phyloP scores from a whole-genome alignment of 1,140 invertebrate genomes.

The Ladona fulva region DNA sequence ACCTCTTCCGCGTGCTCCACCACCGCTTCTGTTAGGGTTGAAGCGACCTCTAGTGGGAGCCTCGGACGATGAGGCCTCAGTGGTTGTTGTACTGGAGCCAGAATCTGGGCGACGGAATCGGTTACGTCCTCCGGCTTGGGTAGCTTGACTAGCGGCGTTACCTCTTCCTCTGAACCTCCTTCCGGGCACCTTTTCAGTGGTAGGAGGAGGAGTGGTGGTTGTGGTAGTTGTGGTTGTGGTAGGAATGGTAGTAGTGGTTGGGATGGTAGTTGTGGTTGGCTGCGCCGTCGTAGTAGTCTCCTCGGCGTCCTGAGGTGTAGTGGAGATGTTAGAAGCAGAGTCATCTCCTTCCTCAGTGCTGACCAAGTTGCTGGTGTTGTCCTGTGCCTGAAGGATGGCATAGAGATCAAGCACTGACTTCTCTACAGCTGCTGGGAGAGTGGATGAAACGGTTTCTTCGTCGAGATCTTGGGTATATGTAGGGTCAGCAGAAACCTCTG shows the following conservation, averaged over 20 bases:
- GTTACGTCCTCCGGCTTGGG: not conserved
- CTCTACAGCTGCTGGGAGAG: not conserved
- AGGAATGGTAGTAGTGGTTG: constrained; percentile 1
- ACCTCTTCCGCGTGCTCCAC: not conserved
- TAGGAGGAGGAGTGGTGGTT: not conserved
- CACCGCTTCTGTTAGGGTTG: not conserved
- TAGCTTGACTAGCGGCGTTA: not conserved
- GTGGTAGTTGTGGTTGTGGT: constrained; percentile 12
- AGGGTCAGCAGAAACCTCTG: not conserved
- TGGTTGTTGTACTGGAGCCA: not conserved
- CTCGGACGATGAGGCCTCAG: not conserved
- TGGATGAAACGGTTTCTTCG: not conserved
- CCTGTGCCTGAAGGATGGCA: constrained; percentile 11
- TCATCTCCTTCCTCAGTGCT: not conserved
- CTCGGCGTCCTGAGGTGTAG: not conserved
- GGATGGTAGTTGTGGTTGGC: not conserved
- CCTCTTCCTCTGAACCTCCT: not conserved
- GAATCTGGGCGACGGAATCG: not conserved
- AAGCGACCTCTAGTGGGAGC: not conserved
- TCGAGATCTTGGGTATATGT: not conserved
- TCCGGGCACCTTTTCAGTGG: not conserved
- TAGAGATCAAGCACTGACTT: constrained; percentile 11
- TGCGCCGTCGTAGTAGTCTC: not conserved
- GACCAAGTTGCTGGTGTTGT: constrained; percentile 3
- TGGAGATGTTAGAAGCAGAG: not conserved